Evolutionary conservation across 2,888 invertebrate species (phyloP), one percentile per base, ranked within the genome.

Genomic region (Harpalus rubripes): DNA sequence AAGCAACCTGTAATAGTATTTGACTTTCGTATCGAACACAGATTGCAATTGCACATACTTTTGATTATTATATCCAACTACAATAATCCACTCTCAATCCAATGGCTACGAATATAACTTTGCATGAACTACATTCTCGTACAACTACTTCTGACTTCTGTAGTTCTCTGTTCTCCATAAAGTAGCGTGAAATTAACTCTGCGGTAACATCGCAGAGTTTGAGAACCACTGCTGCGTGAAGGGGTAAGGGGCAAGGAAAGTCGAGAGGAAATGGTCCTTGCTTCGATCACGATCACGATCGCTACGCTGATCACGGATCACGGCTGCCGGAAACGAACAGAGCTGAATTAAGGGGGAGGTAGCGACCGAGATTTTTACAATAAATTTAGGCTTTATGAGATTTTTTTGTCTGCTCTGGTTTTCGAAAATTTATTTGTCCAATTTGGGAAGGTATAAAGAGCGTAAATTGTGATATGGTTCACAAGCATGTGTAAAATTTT

Each of bases 201-300:
- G 68, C 68, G 68, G 68, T 12, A 0, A 39, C 8, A 2, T 8
- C n/a, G n/a, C 12, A 3, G 15, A 32, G n/a, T 32, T n/a, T n/a
- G 68, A 68, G 63, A 10, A n/a, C 59, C 15, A 41, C n/a, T n/a
- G 61, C n/a, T 12, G 61, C n/a, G 3, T 15, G 39, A 26, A 15
- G 16, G 41, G 4, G 41, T n/a, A n/a, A n/a, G 41, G 68, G 52
- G 78, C n/a, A 58, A 15, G 39, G 61, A 39, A 39, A 44, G 44
- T 32, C 41, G 18, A 44, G 22, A 74, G 72, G 72, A 74, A 74
- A 74, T 74, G 72, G 72, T 16, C 44, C 72, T 74, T 41, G 72
- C 61, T 80, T 80, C 63, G 80, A 80, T 80, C 80, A 80, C 63
- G 80, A 80, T 80, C 80, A 22, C 79, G 79, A 79, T 79, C 59